Base-by-base conservation (phyloP, 1,140 invertebrate species). In the Drosophila ercepeae region DNA sequence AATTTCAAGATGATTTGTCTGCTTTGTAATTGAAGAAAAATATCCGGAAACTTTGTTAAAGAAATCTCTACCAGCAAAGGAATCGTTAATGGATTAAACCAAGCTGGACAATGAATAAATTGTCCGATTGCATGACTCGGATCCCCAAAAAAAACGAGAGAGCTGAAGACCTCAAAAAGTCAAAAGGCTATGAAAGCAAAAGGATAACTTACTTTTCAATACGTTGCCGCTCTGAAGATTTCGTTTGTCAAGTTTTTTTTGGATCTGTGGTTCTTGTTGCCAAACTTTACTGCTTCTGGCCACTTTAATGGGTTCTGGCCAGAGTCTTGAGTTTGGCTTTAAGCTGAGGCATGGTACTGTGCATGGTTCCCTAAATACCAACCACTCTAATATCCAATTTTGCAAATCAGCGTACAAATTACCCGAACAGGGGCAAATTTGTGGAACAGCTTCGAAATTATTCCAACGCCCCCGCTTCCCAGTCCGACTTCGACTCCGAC, bases 351-450 rank as follows among this genome's bases (percentile, higher is more conserved):
- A 39, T 16, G 4, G n/a, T 14, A n/a, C n/a, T n/a, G 36, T 13
- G 36, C 0, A 1, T 63, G 71, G 71, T 59, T 49, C 77, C 77
- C 18, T 45, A 45, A 46, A 34, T 45, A 39, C 59, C 63, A 49
- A 36, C 63, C 64, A 53, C 46, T 67, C 61, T 42, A 68, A 68
- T 67, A 67, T 53, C 61, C 61, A 68, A 83, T 84, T 86, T 86
- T 86, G 71, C 78, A 88, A 86, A 86, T 86, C 81, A 86, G 81
- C 76, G 69, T 88, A 58, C 82, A 86, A 86, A 88, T 86, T 88
- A 78, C 81, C 77, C 67, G 53, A 46, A 54, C 57, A 46, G 45
- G 53, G 36, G 61, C 45, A 55, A 63, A 73, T 73, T 72, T 39
- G 63, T 45, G 58, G 11, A 48, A 45, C 34, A 23, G 42, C n/a